These are phyloP conservation scores for Sthenelais limicola DNA, from an alignment of 2,888 invertebrate species.

Conservation along the genomic window DNA sequence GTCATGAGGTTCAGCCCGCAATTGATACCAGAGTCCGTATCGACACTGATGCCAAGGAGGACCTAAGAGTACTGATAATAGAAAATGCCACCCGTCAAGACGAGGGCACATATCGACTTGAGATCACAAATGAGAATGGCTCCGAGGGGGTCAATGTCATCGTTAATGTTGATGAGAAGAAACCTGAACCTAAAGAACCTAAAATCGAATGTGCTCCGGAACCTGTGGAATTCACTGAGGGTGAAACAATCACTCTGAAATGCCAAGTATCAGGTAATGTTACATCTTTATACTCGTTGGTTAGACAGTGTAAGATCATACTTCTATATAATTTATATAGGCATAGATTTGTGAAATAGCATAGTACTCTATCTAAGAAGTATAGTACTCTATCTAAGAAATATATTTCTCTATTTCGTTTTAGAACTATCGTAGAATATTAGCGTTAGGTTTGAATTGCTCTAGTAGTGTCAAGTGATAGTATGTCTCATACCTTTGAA, in stretches of 20 bases:
- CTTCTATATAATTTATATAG: too few relatives aligned
- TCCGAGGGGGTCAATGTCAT: conserved; percentile 48
- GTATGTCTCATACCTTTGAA: too few relatives aligned
- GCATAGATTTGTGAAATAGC: too few relatives aligned
- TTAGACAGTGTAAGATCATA: too few relatives aligned
- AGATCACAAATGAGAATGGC: conserved; percentile 47
- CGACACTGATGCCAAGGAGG: conserved; percentile 46
- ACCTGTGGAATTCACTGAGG: conserved; percentile 42
- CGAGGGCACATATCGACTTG: conserved; percentile 28
- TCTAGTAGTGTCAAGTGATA: too few relatives aligned
- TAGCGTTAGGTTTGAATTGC: too few relatives aligned
- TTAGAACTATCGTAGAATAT: too few relatives aligned
- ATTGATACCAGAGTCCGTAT: conserved; percentile 42
- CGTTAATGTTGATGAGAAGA: background rate
- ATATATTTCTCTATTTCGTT: too few relatives aligned
- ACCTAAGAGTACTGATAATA: conserved; percentile 57
- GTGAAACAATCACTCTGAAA: conserved; percentile 43
- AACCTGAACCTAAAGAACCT: conserved; percentile 4
- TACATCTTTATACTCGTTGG: too few relatives aligned
- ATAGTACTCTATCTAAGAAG: too few relatives aligned
- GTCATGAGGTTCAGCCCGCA: conserved; percentile 40
- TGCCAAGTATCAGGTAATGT: conserved; percentile 43
- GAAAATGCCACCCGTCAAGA: conserved; percentile 43
- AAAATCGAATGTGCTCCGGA: conserved; percentile 34
- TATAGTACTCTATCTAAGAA: too few relatives aligned